These are phyloP conservation scores for Phrynocephalus vlangalii DNA, from an alignment of 2,797 vertebrate genomes.

Conservation along the genomic window DNA sequence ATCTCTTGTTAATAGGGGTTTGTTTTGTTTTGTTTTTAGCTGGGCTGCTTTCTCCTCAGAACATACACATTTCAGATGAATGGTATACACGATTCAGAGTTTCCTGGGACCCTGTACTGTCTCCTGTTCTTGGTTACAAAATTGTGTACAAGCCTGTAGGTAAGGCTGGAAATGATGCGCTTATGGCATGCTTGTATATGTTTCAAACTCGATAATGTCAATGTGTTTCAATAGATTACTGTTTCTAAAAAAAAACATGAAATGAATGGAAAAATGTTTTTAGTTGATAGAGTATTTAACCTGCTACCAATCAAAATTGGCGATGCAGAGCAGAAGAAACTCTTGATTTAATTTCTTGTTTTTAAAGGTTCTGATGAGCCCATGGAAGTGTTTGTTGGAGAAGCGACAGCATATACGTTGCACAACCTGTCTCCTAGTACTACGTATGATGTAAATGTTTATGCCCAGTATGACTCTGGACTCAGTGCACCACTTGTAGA, in stretches of 20 bases:
- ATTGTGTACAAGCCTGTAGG: constrained; percentile 91
- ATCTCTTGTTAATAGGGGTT: constrained; percentile 1
- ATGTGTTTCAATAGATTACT: background rate
- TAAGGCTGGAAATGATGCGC: constrained; percentile 70
- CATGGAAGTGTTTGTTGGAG: constrained; percentile 92
- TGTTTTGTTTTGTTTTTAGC: constrained; percentile 77
- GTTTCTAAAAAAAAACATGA: background rate
- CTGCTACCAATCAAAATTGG: background rate
- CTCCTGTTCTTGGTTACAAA: constrained; percentile 93
- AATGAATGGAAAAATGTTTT: background rate
- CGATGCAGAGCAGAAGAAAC: background rate
- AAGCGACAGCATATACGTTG: constrained; percentile 90
- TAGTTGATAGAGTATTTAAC: too few species aligned
- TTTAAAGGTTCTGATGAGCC: constrained; percentile 81
- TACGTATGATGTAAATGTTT: constrained; percentile 90
- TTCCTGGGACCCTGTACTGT: constrained; percentile 90
- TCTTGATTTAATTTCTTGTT: constrained; percentile 47
- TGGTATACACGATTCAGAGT: constrained; percentile 98
- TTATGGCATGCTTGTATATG: background rate
- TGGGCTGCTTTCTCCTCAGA: constrained; percentile 89
- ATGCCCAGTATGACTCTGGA: constrained; percentile 91
- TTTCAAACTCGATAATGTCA: background rate
- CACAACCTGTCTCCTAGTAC: constrained; percentile 94
- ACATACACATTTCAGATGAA: constrained; percentile 93
- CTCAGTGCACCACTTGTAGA: constrained; percentile 86